Evolutionary conservation across 2,113 vertebrate genomes (phyloP).

Genomic region (Xyrauchen texanus): DNA sequence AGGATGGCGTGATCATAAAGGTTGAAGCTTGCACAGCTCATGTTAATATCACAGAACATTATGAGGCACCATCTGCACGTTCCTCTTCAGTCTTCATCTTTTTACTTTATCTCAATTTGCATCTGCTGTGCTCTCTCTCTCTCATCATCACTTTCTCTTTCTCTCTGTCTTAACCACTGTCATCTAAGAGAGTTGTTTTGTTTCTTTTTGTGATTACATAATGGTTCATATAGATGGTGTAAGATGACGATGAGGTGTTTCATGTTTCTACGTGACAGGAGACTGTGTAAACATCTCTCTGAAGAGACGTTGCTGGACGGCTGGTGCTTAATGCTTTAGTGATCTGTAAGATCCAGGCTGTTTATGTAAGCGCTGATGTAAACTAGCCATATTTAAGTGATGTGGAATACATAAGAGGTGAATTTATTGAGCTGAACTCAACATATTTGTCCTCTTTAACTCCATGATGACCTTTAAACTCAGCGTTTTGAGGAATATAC

Average conservation of each 20-base stretch:
- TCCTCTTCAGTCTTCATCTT: no score
- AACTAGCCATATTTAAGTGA: background rate
- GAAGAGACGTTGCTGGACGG: background rate
- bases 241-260: background rate
- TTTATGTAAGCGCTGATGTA: background rate
- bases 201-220: background rate
- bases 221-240: background rate
- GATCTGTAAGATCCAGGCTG: background rate
- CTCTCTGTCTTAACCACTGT: no score
- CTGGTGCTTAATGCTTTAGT: background rate
- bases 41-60: no score
- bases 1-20: no score
- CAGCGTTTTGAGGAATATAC: background rate
- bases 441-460: no score
- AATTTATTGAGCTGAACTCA: no score
- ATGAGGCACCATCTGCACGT: no score
- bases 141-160: no score
- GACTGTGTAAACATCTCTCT: background rate
- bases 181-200: no score
- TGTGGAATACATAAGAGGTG: background rate
- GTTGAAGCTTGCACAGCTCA: no score
- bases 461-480: background rate
- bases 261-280: background rate
- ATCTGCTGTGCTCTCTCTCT: no score
- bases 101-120: no score